Evolutionary conservation across 2,113 vertebrate genomes (phyloP).

Genomic region (Lepisosteus osseus): DNA sequence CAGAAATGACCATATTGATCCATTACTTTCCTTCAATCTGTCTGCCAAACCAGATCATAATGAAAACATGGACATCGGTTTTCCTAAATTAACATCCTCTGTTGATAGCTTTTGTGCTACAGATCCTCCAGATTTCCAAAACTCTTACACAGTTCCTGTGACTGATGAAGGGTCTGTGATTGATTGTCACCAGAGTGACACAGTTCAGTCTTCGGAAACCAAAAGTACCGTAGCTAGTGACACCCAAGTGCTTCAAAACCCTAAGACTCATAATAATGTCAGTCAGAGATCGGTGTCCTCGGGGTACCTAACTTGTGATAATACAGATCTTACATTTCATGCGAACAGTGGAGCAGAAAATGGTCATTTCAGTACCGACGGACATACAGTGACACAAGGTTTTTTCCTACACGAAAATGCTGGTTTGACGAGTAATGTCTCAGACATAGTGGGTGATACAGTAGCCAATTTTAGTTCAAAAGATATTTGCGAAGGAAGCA

Average conservation of each 20-base stretch:
- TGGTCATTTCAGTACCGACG: slow-evolving; percentile 8
- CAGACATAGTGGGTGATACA: slow-evolving; percentile 48
- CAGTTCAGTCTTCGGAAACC: neutral
- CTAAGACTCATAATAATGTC: slow-evolving; percentile 10
- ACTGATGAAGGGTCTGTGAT: slow-evolving; percentile 9
- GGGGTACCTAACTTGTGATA: slow-evolving; percentile 46
- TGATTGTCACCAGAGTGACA: slow-evolving; percentile 13
- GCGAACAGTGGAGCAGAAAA: slow-evolving; percentile 16
- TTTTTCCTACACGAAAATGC: slow-evolving; percentile 41
- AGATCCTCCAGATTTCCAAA: slow-evolving; percentile 23
- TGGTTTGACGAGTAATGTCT: slow-evolving; percentile 35
- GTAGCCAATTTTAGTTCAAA: slow-evolving; percentile 56
- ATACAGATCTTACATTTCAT: slow-evolving; percentile 21
- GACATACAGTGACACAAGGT: neutral
- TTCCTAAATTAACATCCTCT: neutral
- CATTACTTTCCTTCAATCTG: slow-evolving; percentile 1
- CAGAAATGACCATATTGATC: slow-evolving; percentile 14
- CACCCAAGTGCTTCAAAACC: neutral
- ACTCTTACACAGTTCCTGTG: slow-evolving; percentile 21
- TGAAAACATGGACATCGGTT: slow-evolving; percentile 3
- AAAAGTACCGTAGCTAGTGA: neutral
- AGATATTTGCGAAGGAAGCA: slow-evolving; percentile 43
- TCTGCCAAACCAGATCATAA: slow-evolving; percentile 4
- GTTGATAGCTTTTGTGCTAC: neutral
- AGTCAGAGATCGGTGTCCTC: slow-evolving; percentile 45